A percentile compares a stretch with the other conserved stretches of the same genome.
Evolutionary conservation across 1,140 invertebrate genomes (phyloP).

Genomic region (Orius insidiosus): DNA sequence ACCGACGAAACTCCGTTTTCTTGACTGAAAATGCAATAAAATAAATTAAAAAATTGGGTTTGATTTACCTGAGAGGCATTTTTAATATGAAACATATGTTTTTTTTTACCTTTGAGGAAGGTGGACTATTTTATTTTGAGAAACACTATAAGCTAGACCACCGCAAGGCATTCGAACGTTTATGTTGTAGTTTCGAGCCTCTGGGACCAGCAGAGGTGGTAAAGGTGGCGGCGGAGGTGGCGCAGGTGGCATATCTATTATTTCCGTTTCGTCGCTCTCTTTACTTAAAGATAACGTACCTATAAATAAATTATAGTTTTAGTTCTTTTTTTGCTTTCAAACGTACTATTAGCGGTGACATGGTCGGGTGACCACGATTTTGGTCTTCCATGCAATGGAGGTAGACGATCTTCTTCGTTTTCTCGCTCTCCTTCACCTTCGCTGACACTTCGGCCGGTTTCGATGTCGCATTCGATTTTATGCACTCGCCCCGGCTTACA

Average conservation of each 20-base stretch:
- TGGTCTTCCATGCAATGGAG: conserved; percentile 32
- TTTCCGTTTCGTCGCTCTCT: conserved; percentile 5
- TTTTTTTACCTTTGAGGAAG: conserved; percentile 30
- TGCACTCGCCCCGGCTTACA: conserved; percentile 34
- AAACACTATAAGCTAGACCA: conserved; percentile 71
- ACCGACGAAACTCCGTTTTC: conserved; percentile 30
- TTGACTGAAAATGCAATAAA: conserved; percentile 16
- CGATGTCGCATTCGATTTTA: conserved; percentile 32
- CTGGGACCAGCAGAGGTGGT: conserved; percentile 23
- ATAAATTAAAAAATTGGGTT: background rate
- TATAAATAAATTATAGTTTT: background rate
- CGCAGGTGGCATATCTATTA: background rate
- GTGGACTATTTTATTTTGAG: conserved; percentile 72
- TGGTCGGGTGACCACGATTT: conserved; percentile 70
- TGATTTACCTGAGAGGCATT: conserved; percentile 1
- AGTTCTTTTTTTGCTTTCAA: too few relatives aligned
- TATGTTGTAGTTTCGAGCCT: conserved; percentile 31
- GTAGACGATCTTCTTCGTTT: conserved; percentile 16
- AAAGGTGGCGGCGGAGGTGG: conserved; percentile 13
- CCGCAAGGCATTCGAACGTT: conserved; percentile 66
- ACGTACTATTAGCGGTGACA: conserved; percentile 28
- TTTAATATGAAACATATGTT: background rate
- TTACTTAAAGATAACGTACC: background rate
- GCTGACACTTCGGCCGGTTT: conserved; percentile 27
- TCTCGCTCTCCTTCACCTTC: conserved; percentile 24